These are phyloP conservation scores for Irena cyanogastra DNA, from an alignment of 2,113 vertebrate species.

Conservation along the genomic window DNA sequence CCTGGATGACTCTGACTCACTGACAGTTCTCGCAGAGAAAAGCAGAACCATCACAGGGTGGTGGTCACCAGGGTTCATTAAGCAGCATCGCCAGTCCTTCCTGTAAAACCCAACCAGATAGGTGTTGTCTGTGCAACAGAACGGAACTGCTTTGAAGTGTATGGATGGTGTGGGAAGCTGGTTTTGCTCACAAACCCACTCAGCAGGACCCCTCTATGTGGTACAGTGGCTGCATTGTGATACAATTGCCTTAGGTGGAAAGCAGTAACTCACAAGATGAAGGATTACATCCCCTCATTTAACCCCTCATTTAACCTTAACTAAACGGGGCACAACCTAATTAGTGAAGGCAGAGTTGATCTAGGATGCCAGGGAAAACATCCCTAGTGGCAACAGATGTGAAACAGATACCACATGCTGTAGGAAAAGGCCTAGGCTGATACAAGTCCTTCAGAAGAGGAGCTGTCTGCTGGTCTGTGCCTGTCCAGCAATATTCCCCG, in stretches of 20 bases:
- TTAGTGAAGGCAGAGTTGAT: not conserved
- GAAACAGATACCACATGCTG: not conserved
- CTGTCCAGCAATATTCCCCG: not conserved
- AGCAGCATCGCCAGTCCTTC: not conserved
- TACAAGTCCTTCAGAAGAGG: not conserved
- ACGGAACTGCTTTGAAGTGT: not conserved
- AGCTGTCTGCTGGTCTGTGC: not conserved
- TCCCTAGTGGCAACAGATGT: not conserved
- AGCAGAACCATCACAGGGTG: not conserved
- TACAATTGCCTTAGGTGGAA: not conserved
- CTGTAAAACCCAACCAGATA: not conserved
- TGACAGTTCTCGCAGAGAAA: not conserved
- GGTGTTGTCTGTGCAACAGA: not conserved
- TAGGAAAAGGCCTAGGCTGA: not conserved
- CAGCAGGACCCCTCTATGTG: accelerated
- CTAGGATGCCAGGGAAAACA: not conserved
- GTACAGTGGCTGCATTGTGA: no score
- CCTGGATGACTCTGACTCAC: not conserved
- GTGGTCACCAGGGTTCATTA: not conserved
- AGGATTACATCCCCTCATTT: not conserved
- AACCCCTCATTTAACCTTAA: not conserved
- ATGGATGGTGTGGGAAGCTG: not conserved
- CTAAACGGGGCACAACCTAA: not conserved
- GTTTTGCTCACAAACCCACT: not conserved
- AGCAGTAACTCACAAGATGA: not conserved